These are phyloP conservation scores for Tachina grossa DNA, from an alignment of 2,888 invertebrate genomes.

Conservation along the genomic window DNA sequence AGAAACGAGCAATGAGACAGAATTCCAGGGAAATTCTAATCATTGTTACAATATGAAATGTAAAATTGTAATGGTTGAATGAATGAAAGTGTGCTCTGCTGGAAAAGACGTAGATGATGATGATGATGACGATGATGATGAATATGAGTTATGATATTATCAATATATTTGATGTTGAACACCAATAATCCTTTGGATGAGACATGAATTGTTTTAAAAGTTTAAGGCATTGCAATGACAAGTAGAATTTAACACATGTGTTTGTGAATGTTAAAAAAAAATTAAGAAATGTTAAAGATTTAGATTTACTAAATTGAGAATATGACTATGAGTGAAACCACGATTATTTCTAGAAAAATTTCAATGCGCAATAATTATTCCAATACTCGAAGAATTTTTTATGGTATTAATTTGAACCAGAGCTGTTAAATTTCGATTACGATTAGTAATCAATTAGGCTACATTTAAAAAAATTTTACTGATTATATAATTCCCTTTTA, in stretches of 20 bases:
- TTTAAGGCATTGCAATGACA: constrained; percentile 5
- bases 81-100: not conserved
- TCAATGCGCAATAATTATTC: no score
- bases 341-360: not conserved
- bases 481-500: no score
- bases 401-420: no score
- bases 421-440: no score
- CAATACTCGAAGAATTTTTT: no score
- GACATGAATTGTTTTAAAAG: constrained; percentile 24
- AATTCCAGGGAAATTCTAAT: not conserved
- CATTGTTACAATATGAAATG: constrained; percentile 12
- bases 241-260: not conserved
- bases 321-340: not conserved
- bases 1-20: not conserved
- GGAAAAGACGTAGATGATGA: not conserved
- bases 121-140: constrained; percentile 17
- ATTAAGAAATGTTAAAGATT: not conserved
- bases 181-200: constrained; percentile 37
- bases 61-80: constrained; percentile 12
- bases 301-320: not conserved
- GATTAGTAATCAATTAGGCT: no score
- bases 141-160: constrained; percentile 47
- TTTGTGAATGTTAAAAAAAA: not conserved
- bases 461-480: no score
- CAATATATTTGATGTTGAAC: constrained; percentile 50